phyloP scores from a whole-genome alignment of 2,888 invertebrate genomes.

The Stenoptilia bipunctidactyla region DNA sequence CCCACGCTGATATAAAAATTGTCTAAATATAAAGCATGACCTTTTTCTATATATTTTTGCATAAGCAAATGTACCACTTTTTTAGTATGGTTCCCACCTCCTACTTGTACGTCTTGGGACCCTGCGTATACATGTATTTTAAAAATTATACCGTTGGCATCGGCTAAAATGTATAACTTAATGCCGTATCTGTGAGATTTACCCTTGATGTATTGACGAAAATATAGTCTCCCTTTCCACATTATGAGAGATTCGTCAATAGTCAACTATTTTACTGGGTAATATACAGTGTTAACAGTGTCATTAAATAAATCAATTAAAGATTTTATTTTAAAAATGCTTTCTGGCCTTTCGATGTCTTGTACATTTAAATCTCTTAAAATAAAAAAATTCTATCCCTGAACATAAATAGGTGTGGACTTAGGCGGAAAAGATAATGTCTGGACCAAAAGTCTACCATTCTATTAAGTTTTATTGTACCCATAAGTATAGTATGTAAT shows the following conservation, averaged over 20 bases:
- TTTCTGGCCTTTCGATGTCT: slow-evolving; percentile 14
- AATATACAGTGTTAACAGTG: slow-evolving; percentile 18
- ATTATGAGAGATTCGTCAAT: slow-evolving; percentile 14
- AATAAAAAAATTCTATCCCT: slow-evolving; percentile 19
- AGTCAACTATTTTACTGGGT: slow-evolving; percentile 8
- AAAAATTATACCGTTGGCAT: slow-evolving; percentile 17
- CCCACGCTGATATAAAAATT: slow-evolving; percentile 17
- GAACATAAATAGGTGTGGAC: slow-evolving; percentile 16
- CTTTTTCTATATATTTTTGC: slow-evolving; percentile 15
- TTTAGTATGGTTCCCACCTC: slow-evolving; percentile 20
- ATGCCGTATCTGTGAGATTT: slow-evolving; percentile 23
- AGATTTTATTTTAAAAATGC: slow-evolving; percentile 18
- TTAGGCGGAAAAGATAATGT: slow-evolving; percentile 18
- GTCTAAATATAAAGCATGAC: slow-evolving; percentile 17
- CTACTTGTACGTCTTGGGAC: slow-evolving; percentile 14
- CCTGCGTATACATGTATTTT: slow-evolving; percentile 25
- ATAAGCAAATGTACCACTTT: slow-evolving; percentile 18
- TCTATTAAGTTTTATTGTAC: slow-evolving; percentile 17
- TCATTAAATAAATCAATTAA: slow-evolving; percentile 16
- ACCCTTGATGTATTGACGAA: slow-evolving; percentile 20
- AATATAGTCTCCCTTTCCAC: slow-evolving; percentile 20
- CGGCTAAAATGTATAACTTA: slow-evolving; percentile 20
- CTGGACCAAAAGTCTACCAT: slow-evolving; percentile 18
- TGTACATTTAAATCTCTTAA: slow-evolving; percentile 19
- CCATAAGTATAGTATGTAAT: slow-evolving; percentile 8